Evolutionary conservation across 2,113 vertebrate species (phyloP).

Genomic region (Ceyx margarethae): DNA sequence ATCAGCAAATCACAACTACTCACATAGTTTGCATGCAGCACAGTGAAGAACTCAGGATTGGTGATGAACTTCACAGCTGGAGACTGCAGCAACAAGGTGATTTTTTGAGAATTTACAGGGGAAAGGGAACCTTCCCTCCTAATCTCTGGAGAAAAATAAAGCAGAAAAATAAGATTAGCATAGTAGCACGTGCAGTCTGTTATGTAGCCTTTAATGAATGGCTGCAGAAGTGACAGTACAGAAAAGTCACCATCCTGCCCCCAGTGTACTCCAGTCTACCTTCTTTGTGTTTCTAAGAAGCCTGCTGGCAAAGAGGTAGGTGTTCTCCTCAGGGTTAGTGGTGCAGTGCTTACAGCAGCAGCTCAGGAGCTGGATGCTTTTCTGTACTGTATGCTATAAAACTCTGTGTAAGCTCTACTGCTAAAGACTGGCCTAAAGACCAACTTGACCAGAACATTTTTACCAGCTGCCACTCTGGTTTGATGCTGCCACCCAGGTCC

Average conservation of each 20-base stretch:
- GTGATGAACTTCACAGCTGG: constrained; percentile 98
- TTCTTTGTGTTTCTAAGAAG: not conserved
- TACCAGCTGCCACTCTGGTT: not conserved
- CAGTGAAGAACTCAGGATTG: constrained; percentile 96
- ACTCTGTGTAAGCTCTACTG: not conserved
- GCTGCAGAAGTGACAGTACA: not conserved
- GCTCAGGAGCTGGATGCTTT: not conserved
- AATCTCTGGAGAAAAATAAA: constrained; percentile 72
- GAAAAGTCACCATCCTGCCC: not conserved
- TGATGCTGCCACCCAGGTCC: not conserved
- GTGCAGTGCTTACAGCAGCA: not conserved
- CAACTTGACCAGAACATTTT: not conserved
- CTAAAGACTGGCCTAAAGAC: not conserved
- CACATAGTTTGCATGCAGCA: constrained; percentile 95
- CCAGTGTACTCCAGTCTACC: not conserved
- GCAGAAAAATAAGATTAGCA: not conserved
- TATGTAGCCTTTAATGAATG: not conserved
- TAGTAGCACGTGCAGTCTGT: not conserved
- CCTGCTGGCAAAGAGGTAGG: not conserved
- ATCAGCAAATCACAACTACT: constrained; percentile 58
- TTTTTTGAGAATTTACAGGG: constrained; percentile 89
- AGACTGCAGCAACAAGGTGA: constrained; percentile 92
- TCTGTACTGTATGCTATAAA: not conserved
- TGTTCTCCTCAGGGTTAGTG: not conserved
- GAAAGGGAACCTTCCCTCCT: constrained; percentile 86